phyloP scores from a whole-genome alignment of 2,113 vertebrate genomes.

The Bos indicus region DNA sequence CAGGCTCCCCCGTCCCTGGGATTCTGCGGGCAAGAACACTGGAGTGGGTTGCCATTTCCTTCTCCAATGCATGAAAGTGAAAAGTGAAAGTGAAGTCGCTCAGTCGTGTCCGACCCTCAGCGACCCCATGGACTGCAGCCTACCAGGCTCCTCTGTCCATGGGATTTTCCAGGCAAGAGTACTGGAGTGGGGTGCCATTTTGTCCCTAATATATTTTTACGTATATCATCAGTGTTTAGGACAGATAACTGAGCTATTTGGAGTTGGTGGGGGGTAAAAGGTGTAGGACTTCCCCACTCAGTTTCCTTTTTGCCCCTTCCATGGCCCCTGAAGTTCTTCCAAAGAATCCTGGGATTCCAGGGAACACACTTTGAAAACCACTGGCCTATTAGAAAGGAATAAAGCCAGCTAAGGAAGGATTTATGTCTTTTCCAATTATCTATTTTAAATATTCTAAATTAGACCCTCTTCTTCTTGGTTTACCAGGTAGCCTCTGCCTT shows the following conservation, averaged over 20 bases:
- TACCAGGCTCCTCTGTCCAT: no score
- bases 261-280: not conserved
- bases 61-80: no score
- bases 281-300: not conserved
- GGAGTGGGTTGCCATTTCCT: no score
- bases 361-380: not conserved
- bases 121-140: no score
- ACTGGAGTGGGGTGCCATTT: no score
- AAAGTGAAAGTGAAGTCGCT: no score
- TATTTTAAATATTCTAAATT: slow-evolving; percentile 7
- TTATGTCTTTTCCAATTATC: not conserved
- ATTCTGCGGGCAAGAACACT: no score
- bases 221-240: not conserved
- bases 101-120: no score
- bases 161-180: no score
- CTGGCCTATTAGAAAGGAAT: not conserved
- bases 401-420: not conserved
- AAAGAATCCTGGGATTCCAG: not conserved
- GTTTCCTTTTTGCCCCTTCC: not conserved
- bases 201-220: not conserved
- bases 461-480: not conserved
- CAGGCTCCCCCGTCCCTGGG: no score
- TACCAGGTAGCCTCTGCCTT: not conserved
- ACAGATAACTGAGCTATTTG: not conserved
- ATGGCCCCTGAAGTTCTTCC: not conserved